phyloP scores from a whole-genome alignment of 2,797 vertebrate genomes.

The Epinephelus awoara region DNA sequence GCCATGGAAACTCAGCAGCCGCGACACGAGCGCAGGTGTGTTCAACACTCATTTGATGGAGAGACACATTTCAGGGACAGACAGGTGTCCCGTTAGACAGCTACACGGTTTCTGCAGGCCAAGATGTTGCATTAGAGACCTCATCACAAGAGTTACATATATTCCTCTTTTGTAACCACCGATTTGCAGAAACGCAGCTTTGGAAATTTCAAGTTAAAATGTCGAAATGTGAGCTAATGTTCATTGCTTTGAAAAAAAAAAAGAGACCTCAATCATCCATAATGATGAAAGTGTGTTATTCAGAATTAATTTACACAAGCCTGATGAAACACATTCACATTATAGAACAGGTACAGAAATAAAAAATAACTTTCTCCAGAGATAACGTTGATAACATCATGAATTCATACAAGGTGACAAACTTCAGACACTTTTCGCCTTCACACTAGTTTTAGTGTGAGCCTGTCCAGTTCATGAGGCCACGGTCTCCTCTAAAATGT shows the following conservation, averaged over 20 bases:
- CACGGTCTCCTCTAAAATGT: slow-evolving; percentile 62
- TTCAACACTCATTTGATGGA: neutral
- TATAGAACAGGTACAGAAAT: slow-evolving; percentile 53
- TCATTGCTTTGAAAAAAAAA: neutral
- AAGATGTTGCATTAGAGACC: slow-evolving; percentile 37
- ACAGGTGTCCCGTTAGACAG: neutral
- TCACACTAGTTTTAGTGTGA: slow-evolving; percentile 53
- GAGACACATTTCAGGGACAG: neutral
- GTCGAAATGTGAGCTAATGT: slow-evolving; percentile 35
- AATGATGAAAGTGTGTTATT: slow-evolving; percentile 61
- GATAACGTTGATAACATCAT: slow-evolving; percentile 54
- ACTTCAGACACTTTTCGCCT: slow-evolving; percentile 44
- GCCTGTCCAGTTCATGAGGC: slow-evolving; percentile 40
- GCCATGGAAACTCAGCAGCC: slow-evolving; percentile 57
- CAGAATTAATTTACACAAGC: slow-evolving; percentile 58
- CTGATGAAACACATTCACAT: slow-evolving; percentile 61
- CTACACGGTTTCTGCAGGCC: neutral
- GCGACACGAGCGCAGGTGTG: neutral
- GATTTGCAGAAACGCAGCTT: slow-evolving; percentile 40
- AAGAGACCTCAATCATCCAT: slow-evolving; percentile 11
- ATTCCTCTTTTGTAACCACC: slow-evolving; percentile 60
- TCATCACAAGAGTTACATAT: neutral
- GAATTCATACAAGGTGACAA: slow-evolving; percentile 56
- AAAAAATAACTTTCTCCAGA: slow-evolving; percentile 56
- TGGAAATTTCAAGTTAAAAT: slow-evolving; percentile 50